Evolutionary conservation across 2,888 invertebrate species (phyloP).

Genomic region (Apamea sordens): DNA sequence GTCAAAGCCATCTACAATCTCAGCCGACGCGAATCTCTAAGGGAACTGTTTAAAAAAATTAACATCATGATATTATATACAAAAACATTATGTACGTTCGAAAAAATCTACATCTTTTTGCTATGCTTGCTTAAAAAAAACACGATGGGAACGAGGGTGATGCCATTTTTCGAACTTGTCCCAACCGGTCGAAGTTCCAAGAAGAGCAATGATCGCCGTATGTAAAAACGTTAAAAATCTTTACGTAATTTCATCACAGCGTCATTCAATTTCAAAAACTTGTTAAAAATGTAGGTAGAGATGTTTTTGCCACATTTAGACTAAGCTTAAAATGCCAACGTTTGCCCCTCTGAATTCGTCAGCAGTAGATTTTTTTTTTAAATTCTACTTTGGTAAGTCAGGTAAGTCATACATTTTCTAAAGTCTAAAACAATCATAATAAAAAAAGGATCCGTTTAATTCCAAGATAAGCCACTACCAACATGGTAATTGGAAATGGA

Average conservation of each 20-base stretch:
- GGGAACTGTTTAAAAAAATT: no score
- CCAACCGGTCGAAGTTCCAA: not conserved
- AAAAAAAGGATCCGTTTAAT: not conserved
- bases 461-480: not conserved
- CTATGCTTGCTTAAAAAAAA: no score
- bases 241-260: not conserved
- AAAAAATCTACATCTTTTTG: no score
- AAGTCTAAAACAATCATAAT: not conserved
- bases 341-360: not conserved
- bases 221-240: not conserved
- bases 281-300: not conserved
- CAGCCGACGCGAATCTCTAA: no score
- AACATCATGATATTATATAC: no score
- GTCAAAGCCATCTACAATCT: no score
- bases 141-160: not conserved
- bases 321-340: not conserved
- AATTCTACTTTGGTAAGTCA: not conserved
- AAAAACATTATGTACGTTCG: no score
- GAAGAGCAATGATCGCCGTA: not conserved
- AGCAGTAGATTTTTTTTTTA: no score
- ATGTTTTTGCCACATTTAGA: not conserved
- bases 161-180: not conserved
- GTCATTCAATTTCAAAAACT: not conserved
- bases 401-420: no score
- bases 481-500: not conserved